Evolutionary conservation across 1,140 invertebrate species (phyloP), one percentile per base, ranked within the genome.

Genomic region (Kradibia gibbosae): DNA sequence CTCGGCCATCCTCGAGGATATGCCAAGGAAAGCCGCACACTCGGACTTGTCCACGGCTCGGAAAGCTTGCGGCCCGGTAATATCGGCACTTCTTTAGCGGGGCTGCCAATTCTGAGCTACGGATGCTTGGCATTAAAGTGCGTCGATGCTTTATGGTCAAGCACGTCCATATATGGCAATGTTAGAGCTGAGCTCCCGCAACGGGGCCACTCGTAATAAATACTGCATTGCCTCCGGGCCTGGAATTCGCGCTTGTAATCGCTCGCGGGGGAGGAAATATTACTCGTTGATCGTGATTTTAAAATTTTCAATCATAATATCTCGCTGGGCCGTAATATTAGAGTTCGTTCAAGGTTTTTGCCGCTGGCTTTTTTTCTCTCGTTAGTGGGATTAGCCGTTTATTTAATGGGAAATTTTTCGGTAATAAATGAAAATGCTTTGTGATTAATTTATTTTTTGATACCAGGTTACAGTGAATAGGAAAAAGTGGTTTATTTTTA

Each of bases 231-330:
- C 42, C 77, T 79, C 31, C 36, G 34, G 70, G 45, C 39, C 78
- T 79, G 78, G 70, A 79, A 79, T 72, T 73, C 28, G 67, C 39
- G 53, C 78, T 73, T 48, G 78, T 34, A 72, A 72, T 57, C 31
- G 22, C 25, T 77, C 25, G 20, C 8, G 62, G n/a, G 11, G 39
- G 25, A 76, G n/a, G 74, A 42, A 15, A 76, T 76, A 45, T 62
- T 76, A 39, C n/a, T 4, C 5, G n/a, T 53, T 28, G 3, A 28
- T 57, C 53, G 15, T 8, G n/a, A 28, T 15, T 50, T 3, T 25
- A 2, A 53, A 53, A 53, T 70, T 78, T 70, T 45, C 22, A 78
- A 50, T 67, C 45, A 60, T 65, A 25, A 48, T 25, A 42, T 34
- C 25, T n/a, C 42, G 45, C 7, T 50, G 4, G n/a, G 50, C 25